Conservation (phyloP, 1,140 invertebrate species). For the Andricus grossulariae region DNA sequence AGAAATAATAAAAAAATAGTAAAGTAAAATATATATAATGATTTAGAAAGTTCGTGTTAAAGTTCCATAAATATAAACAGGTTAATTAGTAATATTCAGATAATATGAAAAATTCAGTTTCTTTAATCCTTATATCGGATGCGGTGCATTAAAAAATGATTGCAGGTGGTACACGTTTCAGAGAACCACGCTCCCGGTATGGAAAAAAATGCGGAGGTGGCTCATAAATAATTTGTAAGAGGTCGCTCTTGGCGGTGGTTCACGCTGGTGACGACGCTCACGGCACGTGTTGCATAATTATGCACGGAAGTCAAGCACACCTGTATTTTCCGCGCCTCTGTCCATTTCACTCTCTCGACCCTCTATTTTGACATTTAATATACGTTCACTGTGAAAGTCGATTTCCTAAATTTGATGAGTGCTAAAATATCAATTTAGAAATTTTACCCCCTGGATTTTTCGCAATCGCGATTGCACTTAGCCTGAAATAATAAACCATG, state of each 20-base stretch:
- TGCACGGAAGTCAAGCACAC: conserved; percentile 43
- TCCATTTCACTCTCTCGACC: conserved; percentile 40
- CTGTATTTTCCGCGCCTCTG: conserved; percentile 30
- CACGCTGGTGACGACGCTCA: conserved; percentile 38
- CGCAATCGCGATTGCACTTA: too few species aligned
- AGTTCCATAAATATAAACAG: too few species aligned
- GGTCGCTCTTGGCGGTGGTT: conserved; percentile 48
- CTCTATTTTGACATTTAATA: background rate
- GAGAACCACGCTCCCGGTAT: conserved; percentile 38
- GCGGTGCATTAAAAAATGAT: background rate
- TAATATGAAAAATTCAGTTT: too few species aligned
- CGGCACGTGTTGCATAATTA: conserved; percentile 68
- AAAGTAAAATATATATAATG: too few species aligned
- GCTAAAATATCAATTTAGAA: too few species aligned
- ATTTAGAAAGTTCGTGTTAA: too few species aligned
- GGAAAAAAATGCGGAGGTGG: conserved; percentile 66
- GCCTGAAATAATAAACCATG: too few species aligned
- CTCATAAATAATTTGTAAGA: conserved; percentile 73
- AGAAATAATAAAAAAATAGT: too few species aligned
- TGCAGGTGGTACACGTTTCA: conserved; percentile 32
- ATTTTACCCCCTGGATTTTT: too few species aligned
- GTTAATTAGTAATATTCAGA: too few species aligned
- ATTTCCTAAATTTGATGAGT: background rate
- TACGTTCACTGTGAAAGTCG: background rate
- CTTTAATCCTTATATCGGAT: conserved; percentile 14